These are phyloP conservation scores for Stratiomys singularior DNA, from an alignment of 2,888 invertebrate species.

Conservation along the genomic window DNA sequence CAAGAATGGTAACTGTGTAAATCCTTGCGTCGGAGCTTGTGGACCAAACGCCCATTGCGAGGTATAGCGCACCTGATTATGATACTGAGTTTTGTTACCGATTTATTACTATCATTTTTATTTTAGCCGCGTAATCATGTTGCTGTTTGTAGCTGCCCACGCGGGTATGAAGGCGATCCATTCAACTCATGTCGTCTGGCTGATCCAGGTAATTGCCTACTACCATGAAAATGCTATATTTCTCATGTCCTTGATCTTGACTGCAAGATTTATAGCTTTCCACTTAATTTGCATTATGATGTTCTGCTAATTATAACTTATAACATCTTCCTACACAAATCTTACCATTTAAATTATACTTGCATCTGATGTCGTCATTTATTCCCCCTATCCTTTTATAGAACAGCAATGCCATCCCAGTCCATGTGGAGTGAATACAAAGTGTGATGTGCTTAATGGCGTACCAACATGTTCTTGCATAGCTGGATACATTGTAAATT, in stretches of 20 bases:
- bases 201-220: slow-evolving; percentile 73
- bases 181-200: slow-evolving; percentile 76
- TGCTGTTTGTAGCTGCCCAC: slow-evolving; percentile 81
- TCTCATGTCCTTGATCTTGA: slow-evolving; percentile 48
- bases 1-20: slow-evolving; percentile 79
- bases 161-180: slow-evolving; percentile 83
- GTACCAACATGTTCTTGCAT: slow-evolving; percentile 83
- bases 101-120: slow-evolving; percentile 23
- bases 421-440: slow-evolving; percentile 83
- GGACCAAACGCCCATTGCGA: slow-evolving; percentile 81
- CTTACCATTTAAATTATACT: slow-evolving; percentile 1
- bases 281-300: slow-evolving; percentile 7
- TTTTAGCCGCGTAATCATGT: slow-evolving; percentile 74
- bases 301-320: neutral
- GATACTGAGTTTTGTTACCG: too few species aligned
- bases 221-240: neutral
- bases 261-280: slow-evolving; percentile 39
- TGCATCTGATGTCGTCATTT: slow-evolving; percentile 17
- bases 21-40: slow-evolving; percentile 81
- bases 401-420: slow-evolving; percentile 86
- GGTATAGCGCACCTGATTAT: too few species aligned
- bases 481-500: slow-evolving; percentile 72
- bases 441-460: slow-evolving; percentile 80
- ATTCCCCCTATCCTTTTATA: slow-evolving; percentile 59
- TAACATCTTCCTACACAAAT: neutral